A percentile compares a stretch with the other conserved stretches of the same genome.
Evolutionary conservation across 2,888 invertebrate genomes (phyloP).

Genomic region (Pollenia angustigena): DNA sequence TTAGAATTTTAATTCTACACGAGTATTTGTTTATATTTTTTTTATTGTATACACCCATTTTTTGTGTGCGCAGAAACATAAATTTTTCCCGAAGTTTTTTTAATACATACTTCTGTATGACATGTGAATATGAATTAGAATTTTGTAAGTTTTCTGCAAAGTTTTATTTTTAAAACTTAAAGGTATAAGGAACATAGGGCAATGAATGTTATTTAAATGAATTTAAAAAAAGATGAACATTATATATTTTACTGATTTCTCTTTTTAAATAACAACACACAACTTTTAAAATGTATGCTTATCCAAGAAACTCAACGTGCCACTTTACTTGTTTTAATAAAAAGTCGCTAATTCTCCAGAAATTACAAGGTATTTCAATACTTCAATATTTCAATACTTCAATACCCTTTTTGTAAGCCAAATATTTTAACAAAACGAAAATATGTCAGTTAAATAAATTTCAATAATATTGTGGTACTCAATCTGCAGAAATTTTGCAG

Average conservation of each 20-base stretch:
- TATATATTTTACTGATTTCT: too few relatives aligned
- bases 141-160: conserved; percentile 33
- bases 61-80: neutral
- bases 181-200: neutral
- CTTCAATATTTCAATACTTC: too few relatives aligned
- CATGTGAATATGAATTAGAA: conserved; percentile 47
- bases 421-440: neutral
- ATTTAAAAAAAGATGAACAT: neutral
- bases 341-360: conserved; percentile 15
- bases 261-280: too few relatives aligned
- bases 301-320: neutral
- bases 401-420: neutral
- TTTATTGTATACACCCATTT: conserved; percentile 1
- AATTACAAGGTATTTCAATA: neutral
- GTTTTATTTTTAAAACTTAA: neutral
- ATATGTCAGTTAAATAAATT: neutral
- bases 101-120: conserved; percentile 49
- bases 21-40: neutral
- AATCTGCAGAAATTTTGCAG: too few relatives aligned
- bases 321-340: neutral
- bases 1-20: neutral
- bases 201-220: neutral
- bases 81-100: neutral
- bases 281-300: neutral
- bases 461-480: too few relatives aligned